Conservation (phyloP, 1,140 invertebrate genomes). For the Drepana arcuata region DNA sequence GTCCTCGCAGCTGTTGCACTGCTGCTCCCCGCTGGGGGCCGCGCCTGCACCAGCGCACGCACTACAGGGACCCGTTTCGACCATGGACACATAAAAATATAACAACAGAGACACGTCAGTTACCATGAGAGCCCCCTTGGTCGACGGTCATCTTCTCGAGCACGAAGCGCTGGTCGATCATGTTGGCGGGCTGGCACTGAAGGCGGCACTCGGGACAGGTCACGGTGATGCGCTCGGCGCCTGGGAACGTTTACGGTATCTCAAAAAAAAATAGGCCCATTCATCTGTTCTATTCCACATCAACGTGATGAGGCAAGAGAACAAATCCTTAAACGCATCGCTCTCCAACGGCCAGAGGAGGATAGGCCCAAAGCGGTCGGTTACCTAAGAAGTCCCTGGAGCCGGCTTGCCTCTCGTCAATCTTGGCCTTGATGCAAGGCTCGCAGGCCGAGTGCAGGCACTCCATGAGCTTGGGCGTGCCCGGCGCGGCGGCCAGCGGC, state of each 20-base stretch:
- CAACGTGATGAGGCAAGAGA: too few species aligned
- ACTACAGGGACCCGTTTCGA: slow-evolving; percentile 3
- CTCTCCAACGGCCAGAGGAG: too few species aligned
- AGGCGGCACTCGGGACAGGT: slow-evolving; percentile 77
- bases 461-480: slow-evolving; percentile 83
- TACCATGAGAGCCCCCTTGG: slow-evolving; percentile 34
- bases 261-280: too few species aligned
- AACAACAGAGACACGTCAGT: neutral
- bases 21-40: slow-evolving; percentile 74
- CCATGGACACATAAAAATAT: neutral
- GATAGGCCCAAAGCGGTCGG: too few species aligned
- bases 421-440: slow-evolving; percentile 80
- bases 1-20: slow-evolving; percentile 90
- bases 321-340: too few species aligned
- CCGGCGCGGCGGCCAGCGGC: slow-evolving; percentile 34
- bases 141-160: slow-evolving; percentile 71
- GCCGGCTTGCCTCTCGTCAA: slow-evolving; percentile 69
- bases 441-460: slow-evolving; percentile 89
- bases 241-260: too few species aligned
- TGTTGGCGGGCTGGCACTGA: slow-evolving; percentile 73
- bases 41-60: slow-evolving; percentile 22
- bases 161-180: slow-evolving; percentile 85
- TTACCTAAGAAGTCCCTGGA: slow-evolving; percentile 52
- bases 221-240: slow-evolving; percentile 48
- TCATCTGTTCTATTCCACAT: too few species aligned